A percentile compares a stretch with the other conserved stretches of the same genome.
phyloP scores from a whole-genome alignment of 2,888 invertebrate species.

The Heliothis peltigera region DNA sequence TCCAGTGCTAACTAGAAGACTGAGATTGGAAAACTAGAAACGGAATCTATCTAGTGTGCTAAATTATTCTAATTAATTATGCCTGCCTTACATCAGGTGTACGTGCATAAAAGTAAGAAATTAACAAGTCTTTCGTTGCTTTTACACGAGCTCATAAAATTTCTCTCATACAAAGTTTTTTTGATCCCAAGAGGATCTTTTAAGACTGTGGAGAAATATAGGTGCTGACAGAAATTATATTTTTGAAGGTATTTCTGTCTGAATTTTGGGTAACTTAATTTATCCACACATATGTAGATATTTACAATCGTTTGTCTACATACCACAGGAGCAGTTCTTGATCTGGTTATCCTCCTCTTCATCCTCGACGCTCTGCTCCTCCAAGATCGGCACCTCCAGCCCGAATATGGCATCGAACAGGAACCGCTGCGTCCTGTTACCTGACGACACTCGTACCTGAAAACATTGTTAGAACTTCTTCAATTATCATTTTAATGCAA shows the following conservation, averaged over 20 bases:
- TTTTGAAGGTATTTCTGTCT: too few relatives aligned
- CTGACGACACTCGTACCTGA: conserved; percentile 75
- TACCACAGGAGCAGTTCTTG: conserved; percentile 94
- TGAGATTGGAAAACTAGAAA: conserved; percentile 37
- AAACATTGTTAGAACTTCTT: conserved; percentile 55
- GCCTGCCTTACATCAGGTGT: conserved; percentile 17
- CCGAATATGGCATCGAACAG: conserved; percentile 93
- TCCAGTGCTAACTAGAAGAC: conserved; percentile 34
- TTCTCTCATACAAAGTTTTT: conserved; percentile 6
- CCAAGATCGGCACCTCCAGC: conserved; percentile 89
- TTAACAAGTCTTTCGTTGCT: conserved; percentile 1
- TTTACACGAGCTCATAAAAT: conserved; percentile 1
- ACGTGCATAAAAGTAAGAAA: conserved; percentile 21
- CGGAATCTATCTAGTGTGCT: conserved; percentile 23
- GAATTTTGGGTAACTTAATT: too few relatives aligned
- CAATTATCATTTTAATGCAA: background rate
- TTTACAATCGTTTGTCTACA: conserved; percentile 77
- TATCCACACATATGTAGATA: background rate
- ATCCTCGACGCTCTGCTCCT: conserved; percentile 90
- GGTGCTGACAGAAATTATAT: too few relatives aligned
- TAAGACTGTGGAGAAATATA: background rate
- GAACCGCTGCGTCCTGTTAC: conserved; percentile 91
- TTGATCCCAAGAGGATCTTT: background rate
- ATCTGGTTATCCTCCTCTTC: conserved; percentile 89
- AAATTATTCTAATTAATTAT: conserved; percentile 37